phyloP scores from a whole-genome alignment of 2,797 vertebrate species.

The Hafferia zeledoni region DNA sequence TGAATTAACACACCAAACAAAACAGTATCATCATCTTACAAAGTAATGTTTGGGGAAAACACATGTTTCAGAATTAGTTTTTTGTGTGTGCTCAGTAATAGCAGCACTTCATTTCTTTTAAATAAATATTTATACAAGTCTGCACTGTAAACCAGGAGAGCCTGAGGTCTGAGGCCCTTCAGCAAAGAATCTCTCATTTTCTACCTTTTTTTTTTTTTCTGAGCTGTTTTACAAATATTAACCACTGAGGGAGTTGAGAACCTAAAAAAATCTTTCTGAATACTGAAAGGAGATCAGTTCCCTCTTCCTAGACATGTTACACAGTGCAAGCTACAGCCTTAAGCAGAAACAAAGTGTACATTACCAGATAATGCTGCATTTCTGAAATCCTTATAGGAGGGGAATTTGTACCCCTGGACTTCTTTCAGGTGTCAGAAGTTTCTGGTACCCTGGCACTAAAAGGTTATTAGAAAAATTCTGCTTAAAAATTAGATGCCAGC shows the following conservation, averaged over 20 bases:
- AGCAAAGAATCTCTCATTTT: background rate
- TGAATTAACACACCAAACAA: constrained; percentile 8
- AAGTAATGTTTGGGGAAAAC: background rate
- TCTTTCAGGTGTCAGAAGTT: background rate
- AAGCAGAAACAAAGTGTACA: background rate
- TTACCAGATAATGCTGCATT: background rate
- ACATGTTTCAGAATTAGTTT: background rate
- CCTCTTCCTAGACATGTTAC: background rate
- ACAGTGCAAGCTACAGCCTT: background rate
- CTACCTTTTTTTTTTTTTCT: background rate
- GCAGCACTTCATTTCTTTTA: background rate
- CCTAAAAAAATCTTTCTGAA: background rate
- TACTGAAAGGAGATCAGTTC: background rate
- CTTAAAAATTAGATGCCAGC: background rate
- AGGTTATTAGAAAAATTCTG: background rate
- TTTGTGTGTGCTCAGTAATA: background rate
- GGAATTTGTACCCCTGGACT: background rate
- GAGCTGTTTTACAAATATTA: background rate
- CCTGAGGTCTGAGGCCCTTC: background rate
- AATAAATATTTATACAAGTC: constrained; percentile 7
- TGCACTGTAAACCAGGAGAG: background rate
- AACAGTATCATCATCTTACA: background rate
- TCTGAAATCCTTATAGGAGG: background rate
- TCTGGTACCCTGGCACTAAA: background rate
- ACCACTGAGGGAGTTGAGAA: background rate